phyloP scores from a whole-genome alignment of 53 echinoderm and acorn worm species.

The Echinarachnius parma region DNA sequence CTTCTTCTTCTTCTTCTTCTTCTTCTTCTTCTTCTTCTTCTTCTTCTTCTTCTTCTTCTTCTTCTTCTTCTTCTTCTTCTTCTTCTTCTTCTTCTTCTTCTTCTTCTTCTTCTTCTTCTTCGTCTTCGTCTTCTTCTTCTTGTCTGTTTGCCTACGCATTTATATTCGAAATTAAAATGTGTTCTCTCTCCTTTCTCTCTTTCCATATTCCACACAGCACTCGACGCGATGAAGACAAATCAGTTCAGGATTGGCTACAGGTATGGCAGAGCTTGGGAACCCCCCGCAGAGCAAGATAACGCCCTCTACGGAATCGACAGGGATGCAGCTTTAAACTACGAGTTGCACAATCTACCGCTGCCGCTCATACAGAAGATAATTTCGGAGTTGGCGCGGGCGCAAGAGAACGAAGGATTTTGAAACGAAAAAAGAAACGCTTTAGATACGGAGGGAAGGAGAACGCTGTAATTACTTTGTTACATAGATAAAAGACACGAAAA shows the following conservation, averaged over 20 bases:
- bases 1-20: conserved; percentile 24
- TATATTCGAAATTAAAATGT: too few relatives aligned
- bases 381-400: conserved; percentile 9
- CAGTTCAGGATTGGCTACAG: conserved; percentile 38
- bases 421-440: too few relatives aligned
- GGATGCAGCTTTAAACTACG: conserved; percentile 8
- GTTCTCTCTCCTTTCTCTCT: neutral
- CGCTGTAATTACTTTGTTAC: too few relatives aligned
- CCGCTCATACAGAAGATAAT: conserved; percentile 21
- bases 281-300: conserved; percentile 9
- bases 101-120: conserved; percentile 7
- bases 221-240: conserved; percentile 29
- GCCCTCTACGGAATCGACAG: conserved; percentile 22
- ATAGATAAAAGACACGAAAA: too few relatives aligned
- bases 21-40: conserved; percentile 24
- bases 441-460: too few relatives aligned
- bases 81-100: conserved; percentile 24
- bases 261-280: conserved; percentile 43
- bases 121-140: neutral
- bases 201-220: conserved; percentile 5
- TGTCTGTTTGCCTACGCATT: neutral
- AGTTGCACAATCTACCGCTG: conserved; percentile 17
- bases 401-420: conserved; percentile 22
- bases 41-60: conserved; percentile 24
- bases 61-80: conserved; percentile 24